A percentile compares a stretch with the other conserved stretches of the same genome.
These are phyloP conservation scores for Taurulus bubalis DNA, from an alignment of 2,113 vertebrate genomes.

Conservation along the genomic window DNA sequence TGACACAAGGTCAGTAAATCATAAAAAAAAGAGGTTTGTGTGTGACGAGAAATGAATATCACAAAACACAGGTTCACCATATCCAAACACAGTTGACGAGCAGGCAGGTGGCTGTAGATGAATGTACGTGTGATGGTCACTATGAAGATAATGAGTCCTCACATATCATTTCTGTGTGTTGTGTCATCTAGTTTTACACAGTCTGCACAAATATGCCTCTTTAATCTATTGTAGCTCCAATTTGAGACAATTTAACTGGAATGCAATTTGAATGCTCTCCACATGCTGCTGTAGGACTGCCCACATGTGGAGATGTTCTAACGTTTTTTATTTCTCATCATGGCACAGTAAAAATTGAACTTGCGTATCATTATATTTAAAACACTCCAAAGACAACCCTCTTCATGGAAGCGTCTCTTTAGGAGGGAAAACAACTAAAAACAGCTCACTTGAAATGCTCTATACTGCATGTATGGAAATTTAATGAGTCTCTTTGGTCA, in stretches of 20 bases:
- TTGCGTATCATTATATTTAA: neutral
- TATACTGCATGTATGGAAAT: conserved; percentile 30
- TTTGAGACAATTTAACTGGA: conserved; percentile 1
- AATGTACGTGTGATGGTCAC: neutral
- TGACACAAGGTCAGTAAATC: neutral
- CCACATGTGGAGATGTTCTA: neutral
- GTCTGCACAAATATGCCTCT: conserved; percentile 7
- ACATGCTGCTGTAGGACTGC: neutral
- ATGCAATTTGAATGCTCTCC: neutral
- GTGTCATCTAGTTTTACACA: neutral
- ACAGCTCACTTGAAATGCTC: neutral
- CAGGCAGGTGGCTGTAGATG: neutral
- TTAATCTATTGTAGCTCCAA: conserved; percentile 3
- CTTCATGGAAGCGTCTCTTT: neutral
- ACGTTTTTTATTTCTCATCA: neutral
- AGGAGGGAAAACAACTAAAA: neutral
- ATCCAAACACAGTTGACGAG: neutral
- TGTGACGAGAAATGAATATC: neutral
- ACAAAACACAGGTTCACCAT: neutral
- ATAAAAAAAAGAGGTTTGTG: neutral
- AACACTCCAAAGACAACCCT: neutral
- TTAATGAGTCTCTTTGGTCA: conserved; percentile 41
- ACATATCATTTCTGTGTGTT: neutral
- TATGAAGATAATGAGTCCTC: conserved; percentile 17
- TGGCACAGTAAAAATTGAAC: neutral